A percentile compares a stretch with the other conserved stretches of the same genome.
Conservation (phyloP, 2,113 vertebrate species). For the Dermatemys mawii region DNA sequence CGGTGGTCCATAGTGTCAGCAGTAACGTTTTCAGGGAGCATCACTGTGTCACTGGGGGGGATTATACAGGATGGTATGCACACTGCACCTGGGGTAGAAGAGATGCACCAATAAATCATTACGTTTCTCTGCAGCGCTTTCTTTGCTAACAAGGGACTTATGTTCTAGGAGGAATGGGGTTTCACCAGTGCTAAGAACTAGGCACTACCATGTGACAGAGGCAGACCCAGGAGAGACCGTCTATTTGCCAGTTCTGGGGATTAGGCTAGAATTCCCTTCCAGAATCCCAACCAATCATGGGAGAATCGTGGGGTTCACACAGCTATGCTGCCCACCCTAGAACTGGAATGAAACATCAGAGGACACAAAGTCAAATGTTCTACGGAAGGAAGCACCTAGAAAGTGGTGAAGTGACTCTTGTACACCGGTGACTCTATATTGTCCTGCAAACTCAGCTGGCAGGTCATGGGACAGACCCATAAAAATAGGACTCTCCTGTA, state of each 20-base stretch:
- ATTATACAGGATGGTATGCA: constrained; percentile 88
- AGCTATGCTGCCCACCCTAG: neutral
- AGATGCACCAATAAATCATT: neutral
- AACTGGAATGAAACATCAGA: neutral
- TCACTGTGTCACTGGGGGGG: constrained; percentile 87
- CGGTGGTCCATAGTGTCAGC: constrained; percentile 88
- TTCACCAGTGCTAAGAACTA: rapidly evolving
- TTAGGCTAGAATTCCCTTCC: neutral
- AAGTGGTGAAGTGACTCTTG: neutral
- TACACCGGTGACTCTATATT: neutral
- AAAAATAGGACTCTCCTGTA: neutral
- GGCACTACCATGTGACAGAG: neutral
- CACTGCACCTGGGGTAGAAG: constrained; percentile 81
- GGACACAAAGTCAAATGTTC: neutral
- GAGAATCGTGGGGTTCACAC: neutral
- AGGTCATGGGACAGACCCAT: neutral
- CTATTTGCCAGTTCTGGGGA: neutral
- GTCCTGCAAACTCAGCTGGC: neutral
- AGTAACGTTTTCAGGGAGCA: constrained; percentile 84
- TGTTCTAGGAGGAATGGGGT: neutral
- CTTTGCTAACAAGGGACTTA: neutral
- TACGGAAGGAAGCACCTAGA: neutral
- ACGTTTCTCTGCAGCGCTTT: neutral
- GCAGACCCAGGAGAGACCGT: rapidly evolving
- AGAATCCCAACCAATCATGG: neutral